Evolutionary conservation across 2,888 invertebrate genomes (phyloP), one percentile per base, ranked within the genome.

Genomic region (Phlogophora meticulosa): DNA sequence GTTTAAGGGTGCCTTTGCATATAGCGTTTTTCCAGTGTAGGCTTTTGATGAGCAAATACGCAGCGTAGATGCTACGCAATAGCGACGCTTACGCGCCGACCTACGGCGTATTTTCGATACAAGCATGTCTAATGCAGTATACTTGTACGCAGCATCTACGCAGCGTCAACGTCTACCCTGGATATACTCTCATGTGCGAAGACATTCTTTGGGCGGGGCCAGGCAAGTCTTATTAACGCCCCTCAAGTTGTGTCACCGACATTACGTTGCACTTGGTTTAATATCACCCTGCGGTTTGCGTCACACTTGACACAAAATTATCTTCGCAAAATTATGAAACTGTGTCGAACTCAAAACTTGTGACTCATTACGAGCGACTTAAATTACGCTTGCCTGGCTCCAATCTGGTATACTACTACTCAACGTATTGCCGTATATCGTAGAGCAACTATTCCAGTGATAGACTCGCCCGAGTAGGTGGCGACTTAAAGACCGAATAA

Each of bases 331-430:
- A n/a, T 71, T 7, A 34, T 42, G 15, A 43, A 42, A 68, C 36
- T 20, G 5, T 22, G 10, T 20, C 5, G 0, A 34, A 59, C 32
- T 15, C 56, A 17, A 45, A 45, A 32, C 32, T 10, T 10, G 60
- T 10, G 24, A n/a, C 17, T 71, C 10, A 71, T 70, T 57, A 22
- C 45, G n/a, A 17, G 13, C 4, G 28, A 46, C 40, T 34, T 7
- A 24, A 2, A 40, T 46, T 40, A 58, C 20, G 38, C 32, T 40
- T 34, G 46, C 7, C 17, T 57, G 24, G 17, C 3, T 7, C 20
- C 32, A 10, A 9, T 4, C n/a, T 45, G 9, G 11, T 20, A 7
- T 10, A 4, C 13, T 48, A 11, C 7, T 11, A 4, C 17, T 28
- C n/a, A n/a, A 45, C 13, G n/a, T 52, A 52, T 15, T 34, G n/a